Evolutionary conservation across 2,113 vertebrate genomes (phyloP), one percentile per base, ranked within the genome.

Genomic region (Macquaria ambigua): DNA sequence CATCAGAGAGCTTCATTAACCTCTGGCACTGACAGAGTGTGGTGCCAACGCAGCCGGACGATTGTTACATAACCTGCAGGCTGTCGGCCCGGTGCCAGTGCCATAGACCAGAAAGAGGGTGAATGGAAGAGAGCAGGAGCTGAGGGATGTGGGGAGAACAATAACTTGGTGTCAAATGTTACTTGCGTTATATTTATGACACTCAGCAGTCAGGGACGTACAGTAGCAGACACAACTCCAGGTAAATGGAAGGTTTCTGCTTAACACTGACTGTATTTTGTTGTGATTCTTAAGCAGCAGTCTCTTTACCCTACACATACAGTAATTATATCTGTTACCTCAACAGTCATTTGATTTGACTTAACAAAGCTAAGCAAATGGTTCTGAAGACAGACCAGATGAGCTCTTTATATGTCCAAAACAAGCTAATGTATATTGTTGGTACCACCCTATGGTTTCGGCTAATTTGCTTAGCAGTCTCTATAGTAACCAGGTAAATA

Each of bases 1-100:
- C 81, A 82, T 89, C 77, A 56, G 43, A 82, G 78, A 83, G 74
- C 83, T 92, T 90, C 75, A 92, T 89, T 92, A 91, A 89, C 85
- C 79, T 83, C 37, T 72, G 69, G 67, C 78, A 74, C 63, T 59
- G 72, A 68, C 48, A 53, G 71, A 77, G 63, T 37, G 53, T 16
- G 37, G 48, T 91, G 79, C 77, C 81, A 84, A 41, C 39, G 56
- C 77, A 79, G 70, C 68, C 39, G 25, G 67, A 23, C 41, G 4
- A 69, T 43, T 59, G 58, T 92, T 90, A 74, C 67, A 64, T 88
- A 92, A 93, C 69, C 59, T 14, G 53, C 73, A 66, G 74, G 48
- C 21, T 71, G 58, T 63, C 7, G 74, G 84, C 75, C 34, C 23
- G 3, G 8, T 68, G 70, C 83, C 82, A 89, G 64, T 0, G 50